Evolutionary conservation across 2,888 invertebrate species (phyloP).

Genomic region (Ormyrus nitidulus): DNA sequence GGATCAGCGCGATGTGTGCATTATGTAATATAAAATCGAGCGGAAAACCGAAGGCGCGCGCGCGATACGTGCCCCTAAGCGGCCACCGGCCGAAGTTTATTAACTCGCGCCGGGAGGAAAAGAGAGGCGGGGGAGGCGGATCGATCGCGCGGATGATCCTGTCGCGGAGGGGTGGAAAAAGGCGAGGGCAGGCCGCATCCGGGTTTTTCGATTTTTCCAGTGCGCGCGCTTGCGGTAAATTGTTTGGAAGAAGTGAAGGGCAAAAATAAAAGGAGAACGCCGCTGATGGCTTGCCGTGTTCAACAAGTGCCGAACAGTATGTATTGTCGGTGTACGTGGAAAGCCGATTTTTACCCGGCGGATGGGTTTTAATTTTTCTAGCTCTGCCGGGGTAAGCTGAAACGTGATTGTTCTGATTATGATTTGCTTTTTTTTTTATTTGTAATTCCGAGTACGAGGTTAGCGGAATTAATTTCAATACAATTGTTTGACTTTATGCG

Average conservation of each 20-base stretch:
- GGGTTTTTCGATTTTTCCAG: neutral
- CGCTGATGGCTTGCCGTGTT: neutral
- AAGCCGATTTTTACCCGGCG: too few relatives aligned
- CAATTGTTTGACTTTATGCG: too few relatives aligned
- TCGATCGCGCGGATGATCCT: neutral
- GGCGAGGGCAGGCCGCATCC: neutral
- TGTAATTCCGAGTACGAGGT: too few relatives aligned
- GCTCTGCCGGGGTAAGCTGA: too few relatives aligned
- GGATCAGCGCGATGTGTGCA: neutral
- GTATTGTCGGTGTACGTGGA: neutral
- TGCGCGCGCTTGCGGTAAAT: constrained; percentile 7
- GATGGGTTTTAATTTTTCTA: too few relatives aligned
- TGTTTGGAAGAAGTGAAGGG: constrained; percentile 13
- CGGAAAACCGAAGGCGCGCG: too few relatives aligned
- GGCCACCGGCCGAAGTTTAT: constrained; percentile 21
- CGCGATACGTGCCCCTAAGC: too few relatives aligned
- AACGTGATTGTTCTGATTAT: too few relatives aligned
- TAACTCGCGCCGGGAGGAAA: neutral
- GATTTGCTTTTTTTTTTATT: neutral
- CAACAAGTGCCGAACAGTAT: constrained; percentile 25
- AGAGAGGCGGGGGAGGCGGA: neutral
- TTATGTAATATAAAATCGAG: too few relatives aligned
- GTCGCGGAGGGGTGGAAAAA: neutral
- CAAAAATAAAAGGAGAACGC: constrained; percentile 5
- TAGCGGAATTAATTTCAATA: too few relatives aligned